Evolutionary conservation across 2,113 vertebrate genomes (phyloP), one percentile per base, ranked within the genome.

Genomic region (Alectura lathami): DNA sequence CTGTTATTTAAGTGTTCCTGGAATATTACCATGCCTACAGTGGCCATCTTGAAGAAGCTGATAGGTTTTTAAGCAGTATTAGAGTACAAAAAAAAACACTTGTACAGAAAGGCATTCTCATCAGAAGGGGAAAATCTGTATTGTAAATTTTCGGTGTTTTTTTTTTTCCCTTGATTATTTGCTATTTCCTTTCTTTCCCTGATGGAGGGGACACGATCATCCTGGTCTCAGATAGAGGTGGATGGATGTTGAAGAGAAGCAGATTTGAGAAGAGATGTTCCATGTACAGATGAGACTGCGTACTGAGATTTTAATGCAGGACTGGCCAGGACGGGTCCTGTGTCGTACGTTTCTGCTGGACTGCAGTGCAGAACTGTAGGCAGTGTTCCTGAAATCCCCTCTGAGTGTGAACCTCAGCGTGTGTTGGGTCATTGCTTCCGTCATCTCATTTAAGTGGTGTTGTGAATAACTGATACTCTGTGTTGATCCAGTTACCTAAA

Each of bases 1-100:
- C 97, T 98, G 96, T 97, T 98, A 98, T 98, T 98, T 98, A 98
- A 98, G 96, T 98, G 98, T 98, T 98, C 95, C 98, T 95, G 97
- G 97, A 97, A 97, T 97, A 97, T 97, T 97, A 96, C 97, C 95
- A 95, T 96, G 96, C 97, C 97, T 97, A 51, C 94, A 86, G 95
- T 97, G 96, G 98, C 97, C 97, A 96, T 94, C 97, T 97, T 97
- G 97, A 97, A 97, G 97, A 98, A 98, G 96, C 97, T 96, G 96
- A 96, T 97, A 98, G 96, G 97, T 97, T 98, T 96, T 97, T 96
- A 97, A 96, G 96, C 98, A 98, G 98, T 98, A 97, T 98, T 98
- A 98, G 98, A 95, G 95, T 93, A 92, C 95, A 97, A 97, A 97
- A 97, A 97, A 77, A 82, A 96, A 92, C 92, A 94, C 94, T 97